phyloP scores from a whole-genome alignment of 1,140 invertebrate genomes.

The Ericerus pela region DNA sequence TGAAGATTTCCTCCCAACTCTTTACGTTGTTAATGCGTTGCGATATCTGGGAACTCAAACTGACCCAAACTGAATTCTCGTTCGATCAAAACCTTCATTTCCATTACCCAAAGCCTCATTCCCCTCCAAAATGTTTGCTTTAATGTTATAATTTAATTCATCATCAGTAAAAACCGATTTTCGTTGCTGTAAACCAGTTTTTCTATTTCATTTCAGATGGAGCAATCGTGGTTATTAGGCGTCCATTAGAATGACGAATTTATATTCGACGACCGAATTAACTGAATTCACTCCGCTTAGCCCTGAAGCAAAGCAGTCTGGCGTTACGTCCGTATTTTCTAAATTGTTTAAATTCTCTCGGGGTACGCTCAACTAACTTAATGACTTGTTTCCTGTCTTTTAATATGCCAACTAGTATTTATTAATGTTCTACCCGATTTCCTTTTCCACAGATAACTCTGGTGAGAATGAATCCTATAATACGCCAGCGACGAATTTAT shows the following conservation, averaged over 20 bases:
- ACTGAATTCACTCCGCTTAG: conserved; percentile 60
- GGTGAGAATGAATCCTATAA: background rate
- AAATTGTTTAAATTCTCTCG: conserved; percentile 37
- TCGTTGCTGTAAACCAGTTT: too few species aligned
- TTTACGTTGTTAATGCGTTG: too few species aligned
- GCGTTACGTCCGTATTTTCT: conserved; percentile 40
- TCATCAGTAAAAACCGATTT: too few species aligned
- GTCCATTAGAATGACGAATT: conserved; percentile 32
- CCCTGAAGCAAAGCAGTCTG: conserved; percentile 42
- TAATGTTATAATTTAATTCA: too few species aligned
- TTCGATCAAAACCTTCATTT: too few species aligned
- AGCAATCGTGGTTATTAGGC: too few species aligned
- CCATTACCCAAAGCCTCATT: too few species aligned
- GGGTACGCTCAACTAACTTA: conserved; percentile 12
- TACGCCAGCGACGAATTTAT: background rate
- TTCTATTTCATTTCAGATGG: too few species aligned
- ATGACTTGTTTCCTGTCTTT: background rate
- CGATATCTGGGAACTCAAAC: too few species aligned
- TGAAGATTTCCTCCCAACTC: too few species aligned
- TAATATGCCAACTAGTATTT: background rate
- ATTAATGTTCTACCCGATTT: background rate
- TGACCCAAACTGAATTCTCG: too few species aligned
- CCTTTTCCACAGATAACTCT: background rate
- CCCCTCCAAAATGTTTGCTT: too few species aligned
- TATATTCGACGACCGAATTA: conserved; percentile 49